Percentiles rank a stretch among this genome's conserved stretches.
Conservation (phyloP, 2,113 vertebrate species). For the Panthera uncia region DNA sequence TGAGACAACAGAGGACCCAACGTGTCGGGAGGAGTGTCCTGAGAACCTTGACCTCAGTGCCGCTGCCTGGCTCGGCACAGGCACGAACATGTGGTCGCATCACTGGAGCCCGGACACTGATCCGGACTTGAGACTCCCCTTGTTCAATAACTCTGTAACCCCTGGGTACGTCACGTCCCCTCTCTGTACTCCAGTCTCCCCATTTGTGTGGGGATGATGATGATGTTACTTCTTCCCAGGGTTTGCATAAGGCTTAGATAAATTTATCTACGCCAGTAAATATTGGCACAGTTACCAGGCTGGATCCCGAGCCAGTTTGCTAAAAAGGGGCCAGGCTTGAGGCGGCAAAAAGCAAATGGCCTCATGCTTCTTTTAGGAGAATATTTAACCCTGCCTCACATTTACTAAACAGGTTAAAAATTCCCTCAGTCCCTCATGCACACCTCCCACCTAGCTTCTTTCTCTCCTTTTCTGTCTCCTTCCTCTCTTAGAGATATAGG, state of each 20-base stretch:
- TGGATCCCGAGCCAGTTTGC: background rate
- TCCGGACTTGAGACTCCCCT: background rate
- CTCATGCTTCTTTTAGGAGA: too few relatives aligned
- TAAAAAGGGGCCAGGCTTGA: background rate
- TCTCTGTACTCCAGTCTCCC: background rate
- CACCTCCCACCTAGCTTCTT: background rate
- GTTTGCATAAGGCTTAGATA: background rate
- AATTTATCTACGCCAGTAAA: background rate
- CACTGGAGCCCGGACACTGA: background rate
- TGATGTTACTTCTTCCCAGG: background rate
- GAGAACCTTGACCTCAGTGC: background rate
- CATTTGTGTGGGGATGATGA: background rate
- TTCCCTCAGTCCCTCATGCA: background rate
- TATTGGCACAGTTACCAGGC: background rate
- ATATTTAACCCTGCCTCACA: background rate
- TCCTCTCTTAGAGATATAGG: background rate
- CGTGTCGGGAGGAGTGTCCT: rapidly evolving
- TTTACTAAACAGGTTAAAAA: background rate
- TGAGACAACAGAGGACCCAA: background rate
- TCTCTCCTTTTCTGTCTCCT: background rate
- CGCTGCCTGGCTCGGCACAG: background rate
- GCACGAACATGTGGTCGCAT: background rate
- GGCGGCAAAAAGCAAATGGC: background rate
- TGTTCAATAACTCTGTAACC: background rate
- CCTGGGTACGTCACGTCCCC: background rate